Base-by-base conservation (phyloP, 1,140 invertebrate species). In the Procambarus virginalis region DNA sequence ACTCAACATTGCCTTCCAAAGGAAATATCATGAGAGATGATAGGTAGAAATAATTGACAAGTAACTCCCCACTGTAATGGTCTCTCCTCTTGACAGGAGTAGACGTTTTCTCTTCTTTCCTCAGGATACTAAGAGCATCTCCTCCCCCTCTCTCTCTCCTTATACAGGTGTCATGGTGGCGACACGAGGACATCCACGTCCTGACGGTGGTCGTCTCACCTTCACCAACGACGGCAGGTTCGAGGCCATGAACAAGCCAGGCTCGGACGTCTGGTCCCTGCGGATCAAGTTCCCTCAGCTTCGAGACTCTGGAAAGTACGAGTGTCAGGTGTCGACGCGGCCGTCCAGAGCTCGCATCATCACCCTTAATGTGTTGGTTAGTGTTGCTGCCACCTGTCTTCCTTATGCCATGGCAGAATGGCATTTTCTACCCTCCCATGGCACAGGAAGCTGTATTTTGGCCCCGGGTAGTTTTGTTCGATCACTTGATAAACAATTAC, bases 281-380 rank as follows among this genome's bases (percentile, higher is more conserved):
- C 86, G 92, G 73, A 92, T 93, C 60, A 93, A 91, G 94, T 98
- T 97, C 96, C 96, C 97, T 1, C 97, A 97, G 93, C 95, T 96
- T 0, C 94, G 97, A 14, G 97, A 98, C 93, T 95, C 94, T 48
- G 95, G 95, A 12, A 96, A 95, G 8, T 98, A 97, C 93, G 97
- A 98, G 93, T 98, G 97, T 93, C 97, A 98, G 94, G 97, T 97
- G 12, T 97, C 96, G 91, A 97, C 97, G 0, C 97, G 97, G 93
- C 97, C 97, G 12, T 97, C 91, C 60, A 91, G 89, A 70, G 81
- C 84, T 34, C 91, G 90, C 78, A 90, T 90, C 84, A 92, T 92
- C n/a, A 90, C 87, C 87, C 91, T 92, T 84, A 89, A 60, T 22
- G 91, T 92, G 22, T 92, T 20, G 91, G 91, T 92, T 14, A 90